Evolutionary conservation across 2,797 vertebrate genomes (phyloP), one percentile per base, ranked within the genome.

Genomic region (Setipinna tenuifilis): DNA sequence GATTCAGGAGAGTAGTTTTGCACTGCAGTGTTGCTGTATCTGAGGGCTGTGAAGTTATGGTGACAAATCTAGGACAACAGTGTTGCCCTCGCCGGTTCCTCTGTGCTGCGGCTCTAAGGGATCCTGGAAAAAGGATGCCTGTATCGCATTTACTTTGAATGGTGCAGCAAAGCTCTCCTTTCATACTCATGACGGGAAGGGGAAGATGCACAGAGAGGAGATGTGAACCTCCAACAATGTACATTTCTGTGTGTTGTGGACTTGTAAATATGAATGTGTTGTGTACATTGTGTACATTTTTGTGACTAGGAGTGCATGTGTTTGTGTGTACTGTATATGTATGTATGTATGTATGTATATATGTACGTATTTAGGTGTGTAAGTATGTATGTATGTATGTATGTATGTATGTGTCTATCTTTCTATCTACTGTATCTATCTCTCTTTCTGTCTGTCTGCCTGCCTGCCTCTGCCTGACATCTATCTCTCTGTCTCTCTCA

Each of bases 401-500:
- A 12, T 50, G 48, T 50, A 12, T 50, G 48, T 50, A 12, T 50
- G 48, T 50, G 59, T 61, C 19, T 61, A n/a, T n/a, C n/a, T n/a
- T n/a, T n/a, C n/a, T n/a, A n/a, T n/a, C n/a, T n/a, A n/a, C n/a
- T n/a, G 21, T 61, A n/a, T 61, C 2, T 61, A n/a, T n/a, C 19
- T 61, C 19, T n/a, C 4, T 61, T 19, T 62, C 4, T 23, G n/a
- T 62, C 19, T 62, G n/a, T 6, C 6, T 62, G 59, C 5, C 21
- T 23, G 9, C 61, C 19, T 62, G 61, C n/a, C 25, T n/a, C n/a
- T n/a, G n/a, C n/a, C n/a, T n/a, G n/a, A n/a, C n/a, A n/a, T 41
- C 35, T 41, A 41, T 58, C 75, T 58, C 46, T 62, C 41, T 83
- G 28, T 46, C 14, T 82, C 82, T 46, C 83, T 85, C 93, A 99